Base-by-base conservation (phyloP, 2,888 invertebrate genomes). In the Pandemis heparana region DNA sequence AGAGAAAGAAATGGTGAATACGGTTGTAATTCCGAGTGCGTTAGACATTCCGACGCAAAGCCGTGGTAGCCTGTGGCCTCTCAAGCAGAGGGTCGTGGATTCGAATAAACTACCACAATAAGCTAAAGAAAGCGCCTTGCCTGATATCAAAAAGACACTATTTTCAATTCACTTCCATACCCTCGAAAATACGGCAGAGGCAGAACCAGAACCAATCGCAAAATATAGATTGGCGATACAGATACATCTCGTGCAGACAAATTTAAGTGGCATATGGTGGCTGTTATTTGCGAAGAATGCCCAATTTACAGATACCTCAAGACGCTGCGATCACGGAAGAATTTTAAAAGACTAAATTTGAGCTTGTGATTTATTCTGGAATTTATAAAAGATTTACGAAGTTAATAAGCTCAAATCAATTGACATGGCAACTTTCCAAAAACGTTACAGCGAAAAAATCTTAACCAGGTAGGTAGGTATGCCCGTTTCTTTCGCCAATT, bases 251-350 rank as follows among this genome's bases (percentile, higher is more conserved):
- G 23, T 63, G 62, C 43, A 68, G 61, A 68, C 62, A 23, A n/a
- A 38, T 10, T 53, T 68, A 72, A 72, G 67, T 72, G 72, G 72
- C 71, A 38, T 38, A 72, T 48, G 63, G 73, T 69, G 73, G 68
- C 68, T 73, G 68, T 32, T 59, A 73, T 73, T 68, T 68, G 4
- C 10, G 8, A 63, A 59, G 73, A 73, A 73, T 73, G 46, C 9
- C 41, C 56, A 64, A 73, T 59, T 69, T 69, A 59, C 48, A 32
- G 59, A 46, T 53, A 6, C 53, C 8, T 8, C 53, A 7, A 5
- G 53, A 53, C 23, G 23, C 56, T 23, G 10, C 56, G 23, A 56
- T 56, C 23, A 23, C 23, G 23, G 23, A 0, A 12, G 23, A 56
- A 56, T 56, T 23, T 23, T 10, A 18, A 56, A 56, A 4, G 2